These are phyloP conservation scores for Tetheella fluctuosa DNA, from an alignment of 2,888 invertebrate species.

Conservation along the genomic window DNA sequence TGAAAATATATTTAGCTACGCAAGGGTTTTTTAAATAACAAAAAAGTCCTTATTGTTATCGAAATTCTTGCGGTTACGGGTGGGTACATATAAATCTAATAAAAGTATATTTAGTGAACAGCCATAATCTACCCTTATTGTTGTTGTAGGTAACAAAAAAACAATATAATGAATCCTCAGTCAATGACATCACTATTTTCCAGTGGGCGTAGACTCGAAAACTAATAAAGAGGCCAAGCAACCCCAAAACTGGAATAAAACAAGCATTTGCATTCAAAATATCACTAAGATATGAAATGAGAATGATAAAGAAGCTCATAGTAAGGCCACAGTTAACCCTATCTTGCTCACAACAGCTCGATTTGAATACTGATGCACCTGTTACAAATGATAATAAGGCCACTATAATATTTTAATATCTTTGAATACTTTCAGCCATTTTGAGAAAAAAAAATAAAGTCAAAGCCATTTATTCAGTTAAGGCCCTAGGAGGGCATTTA, in stretches of 20 bases:
- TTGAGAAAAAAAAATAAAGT: too few relatives aligned
- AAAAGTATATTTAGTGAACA: too few relatives aligned
- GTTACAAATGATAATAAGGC: constrained; percentile 41
- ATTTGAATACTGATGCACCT: constrained; percentile 48
- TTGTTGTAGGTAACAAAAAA: too few relatives aligned
- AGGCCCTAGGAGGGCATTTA: too few relatives aligned
- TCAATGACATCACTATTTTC: not conserved
- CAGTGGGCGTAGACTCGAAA: not conserved
- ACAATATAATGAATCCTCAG: not conserved
- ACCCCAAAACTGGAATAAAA: not conserved
- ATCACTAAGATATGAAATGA: constrained; percentile 1
- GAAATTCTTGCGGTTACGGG: too few relatives aligned
- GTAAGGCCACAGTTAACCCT: constrained; percentile 28
- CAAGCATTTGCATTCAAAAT: constrained; percentile 1
- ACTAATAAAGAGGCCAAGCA: not conserved
- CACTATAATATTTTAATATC: constrained; percentile 39
- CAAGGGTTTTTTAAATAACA: too few relatives aligned
- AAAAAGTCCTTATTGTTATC: too few relatives aligned
- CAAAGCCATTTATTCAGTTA: too few relatives aligned
- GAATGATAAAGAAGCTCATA: constrained; percentile 19
- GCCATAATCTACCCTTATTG: too few relatives aligned
- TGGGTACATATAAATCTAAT: too few relatives aligned
- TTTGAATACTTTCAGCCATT: constrained; percentile 14
- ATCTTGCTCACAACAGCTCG: constrained; percentile 31
- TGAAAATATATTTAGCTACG: too few relatives aligned